Evolutionary conservation across 1,140 invertebrate species (phyloP).

Genomic region (Chlorops oryzae): DNA sequence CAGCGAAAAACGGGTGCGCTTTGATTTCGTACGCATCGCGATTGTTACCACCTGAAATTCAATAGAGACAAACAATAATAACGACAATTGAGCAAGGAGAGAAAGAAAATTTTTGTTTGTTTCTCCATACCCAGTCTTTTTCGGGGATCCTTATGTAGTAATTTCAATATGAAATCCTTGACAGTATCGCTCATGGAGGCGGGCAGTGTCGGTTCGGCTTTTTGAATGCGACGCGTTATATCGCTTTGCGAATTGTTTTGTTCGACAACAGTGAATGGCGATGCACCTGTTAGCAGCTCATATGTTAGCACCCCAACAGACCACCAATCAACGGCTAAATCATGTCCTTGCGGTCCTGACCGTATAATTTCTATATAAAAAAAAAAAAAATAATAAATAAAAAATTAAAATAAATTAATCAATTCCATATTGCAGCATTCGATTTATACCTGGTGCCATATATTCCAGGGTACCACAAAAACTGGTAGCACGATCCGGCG

Average conservation of each 20-base stretch:
- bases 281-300: slow-evolving; percentile 93
- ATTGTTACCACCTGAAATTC: slow-evolving; percentile 58
- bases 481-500: slow-evolving; percentile 72
- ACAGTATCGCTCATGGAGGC: slow-evolving; percentile 57
- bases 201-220: slow-evolving; percentile 80
- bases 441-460: slow-evolving; percentile 66
- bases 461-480: slow-evolving; percentile 98
- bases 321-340: slow-evolving; percentile 97
- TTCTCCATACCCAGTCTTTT: slow-evolving; percentile 58
- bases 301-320: slow-evolving; percentile 94
- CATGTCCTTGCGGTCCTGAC: slow-evolving; percentile 75
- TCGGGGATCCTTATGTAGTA: slow-evolving; percentile 84
- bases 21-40: slow-evolving; percentile 79
- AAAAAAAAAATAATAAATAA: slow-evolving; percentile 1
- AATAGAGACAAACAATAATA: background rate
- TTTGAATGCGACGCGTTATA: slow-evolving; percentile 85
- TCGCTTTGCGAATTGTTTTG: slow-evolving; percentile 88
- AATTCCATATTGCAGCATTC: background rate
- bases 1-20: slow-evolving; percentile 76
- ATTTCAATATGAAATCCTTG: slow-evolving; percentile 59
- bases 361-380: slow-evolving; percentile 66
- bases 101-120: background rate
- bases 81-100: background rate
- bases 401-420: slow-evolving; percentile 1
- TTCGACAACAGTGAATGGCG: slow-evolving; percentile 94